Evolutionary conservation across 2,113 vertebrate species (phyloP).

Genomic region (Bagarius yarrelli): DNA sequence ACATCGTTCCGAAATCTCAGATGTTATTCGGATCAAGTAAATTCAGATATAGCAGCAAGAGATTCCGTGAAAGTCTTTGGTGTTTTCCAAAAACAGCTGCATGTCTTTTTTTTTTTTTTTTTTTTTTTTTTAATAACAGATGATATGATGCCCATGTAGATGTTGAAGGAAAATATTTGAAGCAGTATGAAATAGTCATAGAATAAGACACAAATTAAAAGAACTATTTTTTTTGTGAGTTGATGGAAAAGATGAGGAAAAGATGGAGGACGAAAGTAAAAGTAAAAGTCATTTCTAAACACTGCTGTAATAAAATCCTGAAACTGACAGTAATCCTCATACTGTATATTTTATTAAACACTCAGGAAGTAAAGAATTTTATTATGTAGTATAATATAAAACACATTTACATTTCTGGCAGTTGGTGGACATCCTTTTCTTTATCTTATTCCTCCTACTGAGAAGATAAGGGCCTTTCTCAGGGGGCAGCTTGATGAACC

Average conservation of each 20-base stretch:
- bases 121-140: too few species aligned
- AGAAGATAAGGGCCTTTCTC: too few species aligned
- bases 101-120: neutral
- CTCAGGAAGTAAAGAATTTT: neutral
- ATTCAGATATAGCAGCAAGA: neutral
- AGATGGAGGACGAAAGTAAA: neutral
- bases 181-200: neutral
- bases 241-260: neutral
- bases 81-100: neutral
- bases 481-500: too few species aligned
- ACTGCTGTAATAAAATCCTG: neutral
- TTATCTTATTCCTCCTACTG: too few species aligned
- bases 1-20: constrained; percentile 13
- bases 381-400: neutral
- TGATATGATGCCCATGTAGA: neutral
- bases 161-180: neutral
- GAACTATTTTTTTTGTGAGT: neutral
- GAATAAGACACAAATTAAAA: neutral
- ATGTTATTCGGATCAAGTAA: neutral
- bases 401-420: neutral
- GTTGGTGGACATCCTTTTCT: too few species aligned
- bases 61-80: neutral
- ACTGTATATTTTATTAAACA: neutral
- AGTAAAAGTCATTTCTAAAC: neutral
- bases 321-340: neutral